Evolutionary conservation across 2,888 invertebrate species (phyloP).

Genomic region (Thysanoteuthis rhombus): DNA sequence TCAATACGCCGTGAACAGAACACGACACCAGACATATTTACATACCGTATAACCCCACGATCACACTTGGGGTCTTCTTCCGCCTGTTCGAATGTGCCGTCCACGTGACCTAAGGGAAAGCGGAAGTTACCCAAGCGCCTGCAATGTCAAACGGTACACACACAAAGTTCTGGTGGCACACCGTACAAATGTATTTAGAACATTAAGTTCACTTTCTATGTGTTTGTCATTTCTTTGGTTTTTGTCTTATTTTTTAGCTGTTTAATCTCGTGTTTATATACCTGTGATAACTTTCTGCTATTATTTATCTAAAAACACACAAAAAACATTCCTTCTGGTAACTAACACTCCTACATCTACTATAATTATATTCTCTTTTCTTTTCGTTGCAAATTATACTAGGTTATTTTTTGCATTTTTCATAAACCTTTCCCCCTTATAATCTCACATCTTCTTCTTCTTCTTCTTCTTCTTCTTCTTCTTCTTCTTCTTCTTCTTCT

Average conservation of each 20-base stretch:
- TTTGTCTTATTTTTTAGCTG: not conserved
- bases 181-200: not conserved
- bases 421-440: too few relatives aligned
- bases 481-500: too few relatives aligned
- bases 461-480: too few relatives aligned
- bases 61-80: not conserved
- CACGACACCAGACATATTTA: slow-evolving; percentile 12
- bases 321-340: too few relatives aligned
- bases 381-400: too few relatives aligned
- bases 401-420: too few relatives aligned
- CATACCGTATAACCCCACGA: not conserved
- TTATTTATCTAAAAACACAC: not conserved
- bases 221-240: not conserved
- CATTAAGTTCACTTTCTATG: not conserved
- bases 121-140: not conserved
- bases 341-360: too few relatives aligned
- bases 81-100: not conserved
- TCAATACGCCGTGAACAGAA: not conserved
- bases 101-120: not conserved
- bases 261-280: not conserved
- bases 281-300: not conserved
- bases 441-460: too few relatives aligned
- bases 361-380: too few relatives aligned
- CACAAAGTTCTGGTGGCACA: not conserved
- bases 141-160: not conserved